phyloP scores from a whole-genome alignment of 2,888 invertebrate species.

The Ophion ellenae region DNA sequence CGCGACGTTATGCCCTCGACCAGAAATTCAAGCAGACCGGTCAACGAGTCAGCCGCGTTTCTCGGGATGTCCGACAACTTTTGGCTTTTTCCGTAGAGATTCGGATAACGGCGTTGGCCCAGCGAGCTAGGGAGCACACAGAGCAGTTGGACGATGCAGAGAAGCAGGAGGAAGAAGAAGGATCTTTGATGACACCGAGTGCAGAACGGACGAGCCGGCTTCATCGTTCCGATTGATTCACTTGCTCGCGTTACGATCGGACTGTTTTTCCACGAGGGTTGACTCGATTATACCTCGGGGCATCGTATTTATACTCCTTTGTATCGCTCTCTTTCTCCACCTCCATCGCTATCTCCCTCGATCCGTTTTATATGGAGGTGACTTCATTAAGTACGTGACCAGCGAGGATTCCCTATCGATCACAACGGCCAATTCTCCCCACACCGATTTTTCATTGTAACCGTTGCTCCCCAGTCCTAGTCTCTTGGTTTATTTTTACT shows the following conservation, averaged over 20 bases:
- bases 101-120: neutral
- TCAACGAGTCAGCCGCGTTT: conserved; percentile 26
- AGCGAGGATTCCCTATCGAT: conserved; percentile 37
- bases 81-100: conserved; percentile 35
- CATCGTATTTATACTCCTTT: conserved; percentile 60
- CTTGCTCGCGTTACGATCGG: conserved; percentile 12
- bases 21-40: conserved; percentile 84
- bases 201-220: neutral
- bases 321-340: conserved; percentile 30
- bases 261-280: conserved; percentile 38
- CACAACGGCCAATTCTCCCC: conserved; percentile 5
- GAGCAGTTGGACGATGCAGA: neutral
- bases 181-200: neutral
- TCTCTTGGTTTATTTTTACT: conserved; percentile 1
- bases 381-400: conserved; percentile 51
- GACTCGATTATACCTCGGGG: conserved; percentile 36
- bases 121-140: neutral
- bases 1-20: conserved; percentile 85
- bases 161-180: neutral
- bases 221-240: neutral
- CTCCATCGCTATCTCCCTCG: conserved; percentile 23
- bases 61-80: neutral
- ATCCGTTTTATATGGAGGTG: conserved; percentile 41
- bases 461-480: neutral
- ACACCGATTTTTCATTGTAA: conserved; percentile 13